Conservation (phyloP, 2,113 vertebrate species). For the Haliaeetus leucogaster region DNA sequence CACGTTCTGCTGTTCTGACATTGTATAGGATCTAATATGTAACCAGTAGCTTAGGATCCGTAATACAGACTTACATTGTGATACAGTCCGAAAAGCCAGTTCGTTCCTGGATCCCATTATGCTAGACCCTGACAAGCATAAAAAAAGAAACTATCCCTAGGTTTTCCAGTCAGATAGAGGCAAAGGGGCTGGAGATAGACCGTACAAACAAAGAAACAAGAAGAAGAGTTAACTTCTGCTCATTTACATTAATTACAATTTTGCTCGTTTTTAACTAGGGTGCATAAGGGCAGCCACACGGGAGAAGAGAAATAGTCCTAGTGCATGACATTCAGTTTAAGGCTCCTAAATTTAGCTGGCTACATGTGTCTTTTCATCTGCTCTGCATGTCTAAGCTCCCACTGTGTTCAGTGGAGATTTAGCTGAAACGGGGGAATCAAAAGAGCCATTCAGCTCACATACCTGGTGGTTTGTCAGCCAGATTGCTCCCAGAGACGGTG, state of each 20-base stretch:
- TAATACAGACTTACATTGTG: not conserved
- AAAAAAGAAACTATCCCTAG: not conserved
- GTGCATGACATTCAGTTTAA: not conserved
- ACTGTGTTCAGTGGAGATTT: not conserved
- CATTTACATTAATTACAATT: not conserved
- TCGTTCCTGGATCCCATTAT: not conserved
- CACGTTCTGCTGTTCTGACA: not conserved
- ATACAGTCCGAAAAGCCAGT: not conserved
- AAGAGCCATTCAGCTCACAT: not conserved
- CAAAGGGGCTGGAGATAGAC: not conserved
- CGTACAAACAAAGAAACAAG: not conserved
- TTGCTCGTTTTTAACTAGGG: not conserved
- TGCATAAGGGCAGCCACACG: not conserved
- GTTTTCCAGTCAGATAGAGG: not conserved
- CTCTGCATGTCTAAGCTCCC: not conserved
- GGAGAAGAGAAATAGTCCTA: not conserved
- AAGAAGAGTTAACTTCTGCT: not conserved
- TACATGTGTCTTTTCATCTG: not conserved
- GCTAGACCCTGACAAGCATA: not conserved
- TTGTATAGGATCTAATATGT: not conserved
- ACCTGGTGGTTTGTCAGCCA: not conserved
- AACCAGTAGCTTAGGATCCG: not conserved
- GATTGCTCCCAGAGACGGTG: not conserved
- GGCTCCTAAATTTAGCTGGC: not conserved
- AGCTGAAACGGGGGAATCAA: not conserved